These are phyloP conservation scores for Linyphia triangularis DNA, from an alignment of 2,888 invertebrate genomes.

Conservation along the genomic window DNA sequence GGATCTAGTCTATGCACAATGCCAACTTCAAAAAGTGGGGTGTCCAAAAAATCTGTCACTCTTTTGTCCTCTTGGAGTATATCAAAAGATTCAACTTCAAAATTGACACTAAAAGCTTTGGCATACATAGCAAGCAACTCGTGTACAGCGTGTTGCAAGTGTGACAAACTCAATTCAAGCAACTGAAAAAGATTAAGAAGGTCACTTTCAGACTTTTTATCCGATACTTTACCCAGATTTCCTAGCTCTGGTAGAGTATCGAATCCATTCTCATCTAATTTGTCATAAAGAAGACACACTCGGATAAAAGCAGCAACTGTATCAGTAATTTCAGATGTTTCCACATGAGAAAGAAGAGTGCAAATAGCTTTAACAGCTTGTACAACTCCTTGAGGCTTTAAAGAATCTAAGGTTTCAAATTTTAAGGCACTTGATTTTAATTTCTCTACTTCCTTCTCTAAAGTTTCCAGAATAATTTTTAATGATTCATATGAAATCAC, in stretches of 20 bases:
- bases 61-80: slow-evolving; percentile 76
- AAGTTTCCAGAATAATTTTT: slow-evolving; percentile 89
- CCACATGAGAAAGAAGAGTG: slow-evolving; percentile 91
- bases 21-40: slow-evolving; percentile 83
- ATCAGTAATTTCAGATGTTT: slow-evolving; percentile 91
- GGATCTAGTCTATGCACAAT: slow-evolving; percentile 88
- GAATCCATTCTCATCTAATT: slow-evolving; percentile 41
- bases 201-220: slow-evolving; percentile 37
- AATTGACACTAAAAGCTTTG: slow-evolving; percentile 90
- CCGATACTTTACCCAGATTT: not conserved
- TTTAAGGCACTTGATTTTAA: slow-evolving; percentile 79
- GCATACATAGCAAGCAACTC: slow-evolving; percentile 92
- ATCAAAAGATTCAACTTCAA: slow-evolving; percentile 81
- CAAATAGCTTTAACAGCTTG: slow-evolving; percentile 96
- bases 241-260: slow-evolving; percentile 63
- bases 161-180: slow-evolving; percentile 57
- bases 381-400: slow-evolving; percentile 85
- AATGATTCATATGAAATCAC: slow-evolving; percentile 90
- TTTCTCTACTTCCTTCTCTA: slow-evolving; percentile 80
- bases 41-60: slow-evolving; percentile 79
- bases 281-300: slow-evolving; percentile 72
- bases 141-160: slow-evolving; percentile 84
- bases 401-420: slow-evolving; percentile 78
- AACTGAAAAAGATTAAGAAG: slow-evolving; percentile 52
- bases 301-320: slow-evolving; percentile 83